Evolutionary conservation across 2,113 vertebrate genomes (phyloP).

Genomic region (Acanthisitta chloris): DNA sequence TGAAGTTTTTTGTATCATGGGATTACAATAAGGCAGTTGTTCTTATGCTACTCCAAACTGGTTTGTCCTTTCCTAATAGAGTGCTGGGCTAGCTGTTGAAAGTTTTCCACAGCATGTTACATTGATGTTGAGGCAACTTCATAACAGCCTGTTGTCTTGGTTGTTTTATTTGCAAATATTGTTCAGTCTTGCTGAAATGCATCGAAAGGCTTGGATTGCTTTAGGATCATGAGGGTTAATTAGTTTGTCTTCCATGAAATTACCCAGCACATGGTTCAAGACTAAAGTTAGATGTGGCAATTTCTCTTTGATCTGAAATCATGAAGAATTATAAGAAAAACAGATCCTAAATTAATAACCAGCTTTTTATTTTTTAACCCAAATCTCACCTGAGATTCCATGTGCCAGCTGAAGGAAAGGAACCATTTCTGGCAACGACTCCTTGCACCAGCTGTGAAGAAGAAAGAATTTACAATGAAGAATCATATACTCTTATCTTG

Average conservation of each 20-base stretch:
- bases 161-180: background rate
- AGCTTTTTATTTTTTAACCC: background rate
- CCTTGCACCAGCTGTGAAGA: background rate
- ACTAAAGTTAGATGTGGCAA: background rate
- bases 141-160: fast-evolving
- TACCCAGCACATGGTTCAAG: background rate
- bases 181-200: background rate
- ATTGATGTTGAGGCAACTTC: background rate
- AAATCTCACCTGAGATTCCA: fast-evolving
- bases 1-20: background rate
- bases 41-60: background rate
- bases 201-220: background rate
- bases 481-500: background rate
- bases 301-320: background rate
- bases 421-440: background rate
- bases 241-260: background rate
- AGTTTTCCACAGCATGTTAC: background rate
- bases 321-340: background rate
- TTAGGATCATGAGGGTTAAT: background rate
- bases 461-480: background rate
- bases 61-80: background rate
- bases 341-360: background rate
- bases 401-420: background rate
- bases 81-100: background rate
- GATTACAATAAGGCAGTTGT: background rate